Conservation (phyloP, 2,797 vertebrate genomes). For the Megalops cyprinoides region DNA sequence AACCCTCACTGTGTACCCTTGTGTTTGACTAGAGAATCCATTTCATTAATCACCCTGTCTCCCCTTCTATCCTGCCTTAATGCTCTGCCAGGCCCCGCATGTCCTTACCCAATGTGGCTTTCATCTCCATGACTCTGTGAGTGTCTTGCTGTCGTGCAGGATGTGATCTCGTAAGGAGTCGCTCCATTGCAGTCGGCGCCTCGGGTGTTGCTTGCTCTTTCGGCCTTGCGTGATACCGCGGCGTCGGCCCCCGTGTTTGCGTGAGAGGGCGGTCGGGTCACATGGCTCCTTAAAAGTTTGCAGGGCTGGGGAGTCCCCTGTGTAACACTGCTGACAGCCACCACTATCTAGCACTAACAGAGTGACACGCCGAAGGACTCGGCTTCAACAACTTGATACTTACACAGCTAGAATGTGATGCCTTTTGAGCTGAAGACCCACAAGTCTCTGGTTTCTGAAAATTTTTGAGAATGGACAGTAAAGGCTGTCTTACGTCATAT, state of each 20-base stretch:
- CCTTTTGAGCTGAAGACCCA: background rate
- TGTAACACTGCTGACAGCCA: background rate
- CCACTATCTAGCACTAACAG: background rate
- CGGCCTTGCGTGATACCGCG: no score
- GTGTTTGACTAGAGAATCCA: background rate
- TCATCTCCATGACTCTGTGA: background rate
- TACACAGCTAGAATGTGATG: background rate
- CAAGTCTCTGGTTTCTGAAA: background rate
- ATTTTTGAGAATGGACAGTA: no score
- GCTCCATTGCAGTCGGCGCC: background rate
- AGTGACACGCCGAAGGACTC: background rate
- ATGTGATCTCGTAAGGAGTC: background rate
- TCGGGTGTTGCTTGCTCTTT: background rate
- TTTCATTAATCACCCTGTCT: background rate
- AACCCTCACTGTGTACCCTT: background rate
- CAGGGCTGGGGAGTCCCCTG: background rate
- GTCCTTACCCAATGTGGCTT: background rate
- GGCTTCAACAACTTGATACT: background rate
- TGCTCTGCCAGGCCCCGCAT: background rate
- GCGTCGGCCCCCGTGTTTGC: background rate
- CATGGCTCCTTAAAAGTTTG: background rate
- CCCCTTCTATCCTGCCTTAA: background rate
- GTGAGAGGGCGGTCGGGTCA: background rate
- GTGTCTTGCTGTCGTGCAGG: no score
- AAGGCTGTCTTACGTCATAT: no score